Base-by-base conservation (phyloP, 2,888 invertebrate genomes). In the Oconnorella tubifera region DNA sequence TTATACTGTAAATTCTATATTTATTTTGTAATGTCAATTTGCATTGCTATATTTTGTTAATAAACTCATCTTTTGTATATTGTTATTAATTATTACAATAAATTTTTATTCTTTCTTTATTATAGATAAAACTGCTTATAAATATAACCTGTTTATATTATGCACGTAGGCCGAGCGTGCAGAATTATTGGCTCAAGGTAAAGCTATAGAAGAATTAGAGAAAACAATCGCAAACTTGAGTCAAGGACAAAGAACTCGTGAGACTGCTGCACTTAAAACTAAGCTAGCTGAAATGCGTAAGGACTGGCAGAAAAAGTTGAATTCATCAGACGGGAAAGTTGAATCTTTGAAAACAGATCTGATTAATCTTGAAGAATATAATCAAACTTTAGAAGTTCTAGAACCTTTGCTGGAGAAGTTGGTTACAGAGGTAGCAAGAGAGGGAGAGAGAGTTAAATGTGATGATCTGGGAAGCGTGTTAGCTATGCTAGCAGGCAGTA, bases 321-420 rank as follows among this genome's bases (percentile, higher is more conserved):
- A 88, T 3, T 89, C 88, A 50, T 88, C 90, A 51, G 89, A 89
- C 77, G 87, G 88, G 69, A 90, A 92, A 78, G 88, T 89, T 14
- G 87, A 88, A 73, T 74, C 88, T 1, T 89, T 91, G 0, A 86
- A 88, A 69, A 88, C 89, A 75, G 92, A 93, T 78, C 84, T 93
- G 56, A 87, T 88, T 48, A 89, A 89, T 70, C 92, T 92, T 90
- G 89, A 91, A 77, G 87, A 88, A 74, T 92, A 91, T 81, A 90
- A 92, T 82, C 89, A 88, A 63, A 75, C 79, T 40, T 72, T 92
- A 33, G 86, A 89, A 67, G 88, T 90, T 80, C 87, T 94, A 57
- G 89, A 90, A 78, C 92, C 93, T 0, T 91, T 93, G 89, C 87
- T 96, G 63, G 90, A 29, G 19, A 27, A 25, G 28, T 31, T 60